Evolutionary conservation across 2,797 vertebrate species (phyloP), one percentile per base, ranked within the genome.

Genomic region (Lerista edwardsae): DNA sequence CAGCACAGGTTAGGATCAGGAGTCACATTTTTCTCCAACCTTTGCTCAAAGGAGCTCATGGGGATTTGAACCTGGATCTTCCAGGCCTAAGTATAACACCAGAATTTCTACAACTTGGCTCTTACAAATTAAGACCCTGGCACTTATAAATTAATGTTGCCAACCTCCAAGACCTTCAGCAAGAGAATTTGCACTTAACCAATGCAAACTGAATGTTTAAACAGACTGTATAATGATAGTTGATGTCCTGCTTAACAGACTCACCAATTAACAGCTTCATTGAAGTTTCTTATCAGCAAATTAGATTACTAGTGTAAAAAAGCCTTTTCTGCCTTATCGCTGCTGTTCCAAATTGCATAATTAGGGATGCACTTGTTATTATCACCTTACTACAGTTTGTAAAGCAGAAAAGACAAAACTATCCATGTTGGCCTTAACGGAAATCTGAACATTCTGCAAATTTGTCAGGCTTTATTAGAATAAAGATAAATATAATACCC

Each of bases 261-360:
- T 87, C 89, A 92, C 83, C 80, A 91, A 92, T 92, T 93, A 92
- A 86, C 81, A 69, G n/a, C 90, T 79, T 72, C 78, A 36, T 87
- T 93, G 25, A 79, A 82, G 47, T 77, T 86, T 91, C 79, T 94
- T 93, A 92, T 92, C 91, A 92, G 85, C 68, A 90, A 89, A 91
- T 89, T 80, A 88, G 82, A 61, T 64, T 87, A 19, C 59, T 41
- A 83, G 21, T 82, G 74, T 88, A 91, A 85, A 90, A 92, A 41
- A 31, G 57, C 31, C 31, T 68, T 79, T 76, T 84, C 79, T 61
- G 44, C 80, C 72, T 91, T 93, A 91, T 87, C 84, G 84, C 80
- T 80, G 67, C 84, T 88, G 86, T 87, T 80, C n/a, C 84, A 85
- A 90, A 84, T 85, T 89, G 82, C 72, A 23, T 57, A 67, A 74